These are phyloP conservation scores for Esox masquinongy DNA, from an alignment of 2,797 vertebrate genomes.

Conservation along the genomic window DNA sequence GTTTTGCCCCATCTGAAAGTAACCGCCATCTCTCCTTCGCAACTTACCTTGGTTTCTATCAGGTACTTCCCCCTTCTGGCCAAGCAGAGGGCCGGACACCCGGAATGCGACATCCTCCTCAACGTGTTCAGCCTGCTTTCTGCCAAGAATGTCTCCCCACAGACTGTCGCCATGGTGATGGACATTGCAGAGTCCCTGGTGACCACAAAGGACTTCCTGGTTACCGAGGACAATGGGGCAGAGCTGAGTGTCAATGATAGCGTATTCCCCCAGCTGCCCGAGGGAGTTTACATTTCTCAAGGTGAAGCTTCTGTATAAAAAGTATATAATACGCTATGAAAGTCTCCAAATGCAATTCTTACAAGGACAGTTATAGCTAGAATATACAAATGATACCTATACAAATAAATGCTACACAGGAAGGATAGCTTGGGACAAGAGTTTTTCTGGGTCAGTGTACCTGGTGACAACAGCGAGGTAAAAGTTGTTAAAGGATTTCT, in stretches of 20 bases:
- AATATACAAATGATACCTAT: background rate
- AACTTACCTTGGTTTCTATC: conserved; percentile 23
- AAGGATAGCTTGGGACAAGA: background rate
- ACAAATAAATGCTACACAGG: background rate
- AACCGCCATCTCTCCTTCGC: background rate
- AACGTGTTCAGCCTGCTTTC: conserved; percentile 90
- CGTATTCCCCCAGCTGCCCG: conserved; percentile 60
- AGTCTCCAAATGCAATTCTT: background rate
- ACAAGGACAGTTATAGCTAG: background rate
- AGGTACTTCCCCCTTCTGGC: conserved; percentile 91
- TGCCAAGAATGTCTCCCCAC: conserved; percentile 82
- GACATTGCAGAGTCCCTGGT: conserved; percentile 87
- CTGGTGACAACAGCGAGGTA: background rate
- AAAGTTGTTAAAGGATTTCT: background rate
- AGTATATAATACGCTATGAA: background rate
- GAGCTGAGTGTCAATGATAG: conserved; percentile 75
- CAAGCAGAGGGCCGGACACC: conserved; percentile 82
- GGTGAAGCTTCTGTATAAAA: conserved; percentile 63
- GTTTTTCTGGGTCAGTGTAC: background rate
- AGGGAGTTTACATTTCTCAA: conserved; percentile 52
- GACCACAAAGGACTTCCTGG: conserved; percentile 81
- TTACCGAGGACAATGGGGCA: conserved; percentile 66
- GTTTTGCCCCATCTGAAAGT: background rate
- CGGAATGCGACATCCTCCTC: conserved; percentile 81
- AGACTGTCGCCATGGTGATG: conserved; percentile 82